A percentile compares a stretch with the other conserved stretches of the same genome.
phyloP scores from a whole-genome alignment of 2,888 invertebrate genomes.

The Xestia rhomboidea region DNA sequence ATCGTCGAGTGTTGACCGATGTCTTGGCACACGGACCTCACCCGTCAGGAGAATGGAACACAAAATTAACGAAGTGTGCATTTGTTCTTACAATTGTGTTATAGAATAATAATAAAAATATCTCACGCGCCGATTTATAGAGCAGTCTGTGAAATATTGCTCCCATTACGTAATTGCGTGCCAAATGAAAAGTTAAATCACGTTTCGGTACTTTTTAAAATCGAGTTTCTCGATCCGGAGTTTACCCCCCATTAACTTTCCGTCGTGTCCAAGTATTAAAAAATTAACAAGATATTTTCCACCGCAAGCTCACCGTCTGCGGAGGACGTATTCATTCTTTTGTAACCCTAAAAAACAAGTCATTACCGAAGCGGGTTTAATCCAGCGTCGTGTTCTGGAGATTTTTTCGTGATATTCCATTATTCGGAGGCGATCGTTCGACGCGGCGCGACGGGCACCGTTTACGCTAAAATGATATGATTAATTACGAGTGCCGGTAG shows the following conservation, averaged over 20 bases:
- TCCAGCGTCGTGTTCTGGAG: constrained; percentile 85
- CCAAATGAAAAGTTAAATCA: constrained; percentile 72
- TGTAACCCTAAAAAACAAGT: constrained; percentile 90
- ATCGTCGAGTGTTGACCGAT: constrained; percentile 78
- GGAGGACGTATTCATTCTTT: constrained; percentile 89
- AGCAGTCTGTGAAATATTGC: constrained; percentile 57
- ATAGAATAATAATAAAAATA: constrained; percentile 53
- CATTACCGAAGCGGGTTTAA: constrained; percentile 89
- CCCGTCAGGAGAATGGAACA: constrained; percentile 63
- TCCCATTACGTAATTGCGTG: constrained; percentile 61
- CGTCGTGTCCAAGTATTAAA: constrained; percentile 78
- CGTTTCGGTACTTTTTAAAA: constrained; percentile 71
- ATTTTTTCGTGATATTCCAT: constrained; percentile 87
- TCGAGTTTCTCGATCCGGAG: constrained; percentile 69
- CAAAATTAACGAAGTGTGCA: constrained; percentile 71
- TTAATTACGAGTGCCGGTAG: constrained; percentile 83
- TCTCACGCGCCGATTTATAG: constrained; percentile 59
- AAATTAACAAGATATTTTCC: constrained; percentile 85
- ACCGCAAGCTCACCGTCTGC: constrained; percentile 82
- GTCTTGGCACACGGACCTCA: constrained; percentile 64
- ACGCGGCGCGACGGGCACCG: constrained; percentile 81
- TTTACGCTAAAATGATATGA: constrained; percentile 89
- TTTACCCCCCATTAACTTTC: constrained; percentile 84
- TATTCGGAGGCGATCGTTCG: constrained; percentile 87
- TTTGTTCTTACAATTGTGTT: constrained; percentile 52